Evolutionary conservation across 1,140 invertebrate genomes (phyloP).

Genomic region (Neodiprion fabricii): DNA sequence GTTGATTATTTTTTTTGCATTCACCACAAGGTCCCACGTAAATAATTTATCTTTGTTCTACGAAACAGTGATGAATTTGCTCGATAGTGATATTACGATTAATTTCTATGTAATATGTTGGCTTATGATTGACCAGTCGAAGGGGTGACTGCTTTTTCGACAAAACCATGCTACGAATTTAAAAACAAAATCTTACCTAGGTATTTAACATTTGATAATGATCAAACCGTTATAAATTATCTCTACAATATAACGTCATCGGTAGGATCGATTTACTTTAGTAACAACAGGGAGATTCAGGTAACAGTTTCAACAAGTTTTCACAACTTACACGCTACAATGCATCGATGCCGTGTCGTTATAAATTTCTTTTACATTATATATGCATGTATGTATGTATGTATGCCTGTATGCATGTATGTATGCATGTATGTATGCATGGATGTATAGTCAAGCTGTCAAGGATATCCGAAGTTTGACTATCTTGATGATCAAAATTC

Average conservation of each 20-base stretch:
- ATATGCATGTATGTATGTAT: background rate
- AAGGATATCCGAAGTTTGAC: too few species aligned
- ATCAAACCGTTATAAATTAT: background rate
- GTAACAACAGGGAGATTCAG: conserved; percentile 39
- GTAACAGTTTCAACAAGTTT: conserved; percentile 46
- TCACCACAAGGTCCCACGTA: background rate
- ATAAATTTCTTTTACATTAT: background rate
- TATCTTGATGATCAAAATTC: too few species aligned
- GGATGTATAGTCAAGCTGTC: too few species aligned
- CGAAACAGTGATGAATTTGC: background rate
- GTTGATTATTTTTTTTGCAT: background rate
- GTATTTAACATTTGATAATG: background rate
- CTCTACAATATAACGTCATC: background rate
- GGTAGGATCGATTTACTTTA: conserved; percentile 12
- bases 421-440: too few species aligned
- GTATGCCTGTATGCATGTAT: too few species aligned
- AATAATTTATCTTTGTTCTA: background rate
- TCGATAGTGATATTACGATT: too few species aligned
- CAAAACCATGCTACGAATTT: background rate
- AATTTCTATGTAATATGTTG: too few species aligned
- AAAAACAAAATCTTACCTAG: background rate
- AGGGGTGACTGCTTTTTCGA: too few species aligned
- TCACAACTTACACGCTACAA: background rate
- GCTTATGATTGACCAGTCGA: too few species aligned
- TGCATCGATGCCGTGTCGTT: background rate